Evolutionary conservation across 2,888 invertebrate genomes (phyloP).

Genomic region (Deroplatys truncata): DNA sequence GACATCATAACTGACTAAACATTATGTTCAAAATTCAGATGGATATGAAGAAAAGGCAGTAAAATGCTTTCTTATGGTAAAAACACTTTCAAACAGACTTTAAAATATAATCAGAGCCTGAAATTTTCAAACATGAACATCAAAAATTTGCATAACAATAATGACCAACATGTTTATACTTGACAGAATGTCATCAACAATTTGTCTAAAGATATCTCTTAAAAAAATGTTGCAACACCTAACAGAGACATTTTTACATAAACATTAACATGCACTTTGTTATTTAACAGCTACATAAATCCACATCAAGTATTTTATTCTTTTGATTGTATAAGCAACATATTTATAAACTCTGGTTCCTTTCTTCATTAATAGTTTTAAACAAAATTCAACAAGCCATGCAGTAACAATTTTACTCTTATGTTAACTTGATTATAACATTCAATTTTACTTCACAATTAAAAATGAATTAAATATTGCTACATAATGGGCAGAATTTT

Average conservation of each 20-base stretch:
- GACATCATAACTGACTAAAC: too few species aligned
- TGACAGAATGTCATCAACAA: neutral
- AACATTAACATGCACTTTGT: neutral
- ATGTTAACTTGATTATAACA: neutral
- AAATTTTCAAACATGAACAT: neutral
- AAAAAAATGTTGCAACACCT: neutral
- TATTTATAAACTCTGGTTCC: neutral
- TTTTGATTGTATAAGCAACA: neutral
- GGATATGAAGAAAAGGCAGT: too few species aligned
- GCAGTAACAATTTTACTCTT: neutral
- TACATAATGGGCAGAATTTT: neutral
- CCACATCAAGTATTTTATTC: neutral
- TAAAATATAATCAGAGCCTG: neutral
- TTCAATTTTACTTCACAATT: neutral
- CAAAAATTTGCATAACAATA: neutral
- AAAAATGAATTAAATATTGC: neutral
- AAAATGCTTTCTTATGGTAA: too few species aligned
- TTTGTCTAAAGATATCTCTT: neutral
- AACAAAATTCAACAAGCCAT: neutral
- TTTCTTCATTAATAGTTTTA: neutral
- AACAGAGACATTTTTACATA: neutral
- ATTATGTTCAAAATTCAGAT: too few species aligned
- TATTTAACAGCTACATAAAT: neutral
- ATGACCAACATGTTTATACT: neutral
- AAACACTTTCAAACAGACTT: neutral